These are phyloP conservation scores for Trilocha varians DNA, from an alignment of 2,888 invertebrate species.

Conservation along the genomic window DNA sequence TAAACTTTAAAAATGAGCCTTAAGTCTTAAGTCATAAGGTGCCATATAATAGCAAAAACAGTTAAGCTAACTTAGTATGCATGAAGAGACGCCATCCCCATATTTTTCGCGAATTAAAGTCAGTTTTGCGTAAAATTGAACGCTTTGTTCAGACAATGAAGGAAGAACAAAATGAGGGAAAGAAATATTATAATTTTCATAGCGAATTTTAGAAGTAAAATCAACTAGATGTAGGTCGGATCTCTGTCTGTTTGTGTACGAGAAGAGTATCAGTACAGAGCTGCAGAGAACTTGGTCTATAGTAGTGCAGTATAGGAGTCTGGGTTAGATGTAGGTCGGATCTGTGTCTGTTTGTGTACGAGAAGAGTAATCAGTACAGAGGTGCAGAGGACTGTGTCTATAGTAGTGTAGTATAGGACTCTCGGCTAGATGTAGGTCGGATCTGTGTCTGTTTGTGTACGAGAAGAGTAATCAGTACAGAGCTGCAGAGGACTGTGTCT, in stretches of 20 bases:
- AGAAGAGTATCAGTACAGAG: neutral
- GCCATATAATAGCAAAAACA: neutral
- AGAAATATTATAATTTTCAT: neutral
- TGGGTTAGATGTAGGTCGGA: neutral
- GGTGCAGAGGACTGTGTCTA: neutral
- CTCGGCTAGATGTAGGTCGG: neutral
- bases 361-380: too few species aligned
- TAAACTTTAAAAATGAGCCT: neutral
- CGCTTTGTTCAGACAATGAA: neutral
- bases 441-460: neutral
- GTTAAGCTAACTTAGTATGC: conserved; percentile 21
- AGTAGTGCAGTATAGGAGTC: too few species aligned
- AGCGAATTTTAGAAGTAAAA: too few species aligned
- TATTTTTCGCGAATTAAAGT: conserved; percentile 34
- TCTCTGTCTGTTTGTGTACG: too few species aligned
- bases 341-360: neutral
- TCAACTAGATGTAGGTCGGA: too few species aligned
- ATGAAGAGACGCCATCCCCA: conserved; percentile 19
- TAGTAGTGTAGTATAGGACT: neutral
- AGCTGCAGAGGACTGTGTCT: neutral
- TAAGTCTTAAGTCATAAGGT: neutral
- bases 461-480: neutral
- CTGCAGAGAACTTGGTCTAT: neutral
- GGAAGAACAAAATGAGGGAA: neutral
- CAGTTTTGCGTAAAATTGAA: conserved; percentile 20